A percentile compares a stretch with the other conserved stretches of the same genome.
Conservation (phyloP, 2,888 invertebrate genomes). For the Hololepta plana region DNA sequence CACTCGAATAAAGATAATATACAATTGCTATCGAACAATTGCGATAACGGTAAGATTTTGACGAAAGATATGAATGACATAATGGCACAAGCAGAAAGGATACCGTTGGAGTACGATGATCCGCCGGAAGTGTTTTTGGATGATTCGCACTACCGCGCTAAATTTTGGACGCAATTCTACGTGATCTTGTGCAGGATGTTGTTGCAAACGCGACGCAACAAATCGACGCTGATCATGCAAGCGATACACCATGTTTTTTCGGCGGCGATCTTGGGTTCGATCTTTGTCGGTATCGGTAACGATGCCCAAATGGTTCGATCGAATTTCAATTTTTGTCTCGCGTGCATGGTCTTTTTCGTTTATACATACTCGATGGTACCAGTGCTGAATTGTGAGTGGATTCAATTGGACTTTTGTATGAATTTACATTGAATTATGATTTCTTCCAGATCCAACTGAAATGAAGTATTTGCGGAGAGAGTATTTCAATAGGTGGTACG, state of each 20-base stretch:
- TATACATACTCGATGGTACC: conserved; percentile 6
- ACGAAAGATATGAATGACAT: too few relatives aligned
- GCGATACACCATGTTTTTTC: conserved; percentile 7
- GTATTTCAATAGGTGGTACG: conserved; percentile 49
- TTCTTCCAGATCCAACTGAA: conserved; percentile 38
- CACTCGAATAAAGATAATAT: too few relatives aligned
- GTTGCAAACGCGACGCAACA: conserved; percentile 7
- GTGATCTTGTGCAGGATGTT: conserved; percentile 6
- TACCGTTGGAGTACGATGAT: too few relatives aligned
- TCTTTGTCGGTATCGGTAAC: conserved; percentile 7
- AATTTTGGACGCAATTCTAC: too few relatives aligned
- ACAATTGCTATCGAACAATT: too few relatives aligned
- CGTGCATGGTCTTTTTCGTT: conserved; percentile 7
- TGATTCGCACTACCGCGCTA: too few relatives aligned
- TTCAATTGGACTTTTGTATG: neutral
- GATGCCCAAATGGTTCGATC: conserved; percentile 6
- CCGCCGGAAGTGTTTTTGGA: too few relatives aligned
- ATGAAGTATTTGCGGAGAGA: conserved; percentile 38
- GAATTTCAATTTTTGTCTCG: conserved; percentile 7
- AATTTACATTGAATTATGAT: conserved; percentile 5
- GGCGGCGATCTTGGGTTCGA: conserved; percentile 5
- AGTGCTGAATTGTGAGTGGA: conserved; percentile 7
- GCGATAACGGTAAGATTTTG: too few relatives aligned
- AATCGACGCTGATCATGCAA: conserved; percentile 6
- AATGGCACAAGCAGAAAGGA: too few relatives aligned